These are phyloP conservation scores for Dolichomitus sp. DNA, from an alignment of 2,888 invertebrate genomes.

Conservation along the genomic window DNA sequence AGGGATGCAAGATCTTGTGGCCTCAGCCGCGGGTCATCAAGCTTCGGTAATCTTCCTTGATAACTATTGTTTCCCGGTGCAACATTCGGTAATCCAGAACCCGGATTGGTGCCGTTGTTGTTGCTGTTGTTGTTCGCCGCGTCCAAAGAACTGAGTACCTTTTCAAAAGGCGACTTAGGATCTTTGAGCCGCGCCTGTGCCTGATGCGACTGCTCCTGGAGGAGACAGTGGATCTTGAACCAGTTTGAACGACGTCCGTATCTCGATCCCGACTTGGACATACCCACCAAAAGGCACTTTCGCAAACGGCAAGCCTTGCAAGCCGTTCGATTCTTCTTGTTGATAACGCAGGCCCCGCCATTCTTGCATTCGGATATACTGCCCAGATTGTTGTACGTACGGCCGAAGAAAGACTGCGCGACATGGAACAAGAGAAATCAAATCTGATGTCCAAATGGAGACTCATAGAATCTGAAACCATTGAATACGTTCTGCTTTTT, in stretches of 20 bases:
- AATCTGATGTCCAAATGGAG: slow-evolving; percentile 1
- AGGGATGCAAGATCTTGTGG: slow-evolving; percentile 73
- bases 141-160: slow-evolving; percentile 80
- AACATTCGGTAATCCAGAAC: slow-evolving; percentile 71
- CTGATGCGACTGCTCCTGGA: slow-evolving; percentile 87
- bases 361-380: slow-evolving; percentile 98
- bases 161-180: slow-evolving; percentile 80
- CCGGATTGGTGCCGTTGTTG: slow-evolving; percentile 67
- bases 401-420: slow-evolving; percentile 96
- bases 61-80: slow-evolving; percentile 73
- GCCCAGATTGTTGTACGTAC: slow-evolving; percentile 96
- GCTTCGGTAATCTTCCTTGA: slow-evolving; percentile 76
- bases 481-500: neutral
- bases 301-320: slow-evolving; percentile 96
- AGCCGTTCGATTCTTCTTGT: slow-evolving; percentile 96
- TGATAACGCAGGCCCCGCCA: slow-evolving; percentile 96
- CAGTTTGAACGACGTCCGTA: slow-evolving; percentile 97
- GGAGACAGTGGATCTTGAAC: slow-evolving; percentile 95
- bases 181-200: slow-evolving; percentile 79
- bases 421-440: slow-evolving; percentile 56
- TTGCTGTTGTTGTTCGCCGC: slow-evolving; percentile 79
- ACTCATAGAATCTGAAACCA: neutral
- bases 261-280: slow-evolving; percentile 96
- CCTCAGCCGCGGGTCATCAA: slow-evolving; percentile 74
- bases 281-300: slow-evolving; percentile 95